phyloP scores from a whole-genome alignment of 2,888 invertebrate genomes.

The Aleiodes alternator region DNA sequence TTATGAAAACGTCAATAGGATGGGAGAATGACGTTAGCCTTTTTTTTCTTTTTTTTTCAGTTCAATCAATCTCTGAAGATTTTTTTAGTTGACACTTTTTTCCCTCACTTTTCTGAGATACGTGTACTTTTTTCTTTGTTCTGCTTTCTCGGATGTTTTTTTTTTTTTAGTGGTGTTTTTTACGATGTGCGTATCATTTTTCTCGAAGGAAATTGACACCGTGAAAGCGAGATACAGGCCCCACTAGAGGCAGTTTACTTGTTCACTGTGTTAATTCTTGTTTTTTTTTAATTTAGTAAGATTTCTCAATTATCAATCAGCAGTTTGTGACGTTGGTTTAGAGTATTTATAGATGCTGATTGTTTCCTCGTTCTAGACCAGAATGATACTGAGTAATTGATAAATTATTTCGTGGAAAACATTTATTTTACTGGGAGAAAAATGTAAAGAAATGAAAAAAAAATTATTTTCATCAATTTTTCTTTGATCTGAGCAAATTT shows the following conservation, averaged over 20 bases:
- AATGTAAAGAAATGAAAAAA: no score
- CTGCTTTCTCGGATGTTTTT: slow-evolving; percentile 21
- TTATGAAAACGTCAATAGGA: neutral
- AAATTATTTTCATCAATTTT: no score
- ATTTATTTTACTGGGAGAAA: no score
- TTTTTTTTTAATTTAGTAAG: neutral
- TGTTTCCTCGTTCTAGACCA: no score
- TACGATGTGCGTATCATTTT: neutral
- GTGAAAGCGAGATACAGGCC: neutral
- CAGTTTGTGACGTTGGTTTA: no score
- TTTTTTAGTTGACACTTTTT: neutral
- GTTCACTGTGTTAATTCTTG: neutral
- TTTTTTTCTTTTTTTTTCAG: slow-evolving; percentile 57
- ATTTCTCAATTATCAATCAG: no score
- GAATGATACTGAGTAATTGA: no score
- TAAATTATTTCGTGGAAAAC: no score
- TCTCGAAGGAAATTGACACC: slow-evolving; percentile 13
- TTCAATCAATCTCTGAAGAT: slow-evolving; percentile 3
- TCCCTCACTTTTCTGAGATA: neutral
- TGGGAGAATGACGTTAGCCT: slow-evolving; percentile 56
- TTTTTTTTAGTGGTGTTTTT: slow-evolving; percentile 19
- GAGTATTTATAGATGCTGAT: no score
- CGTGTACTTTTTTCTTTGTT: neutral
- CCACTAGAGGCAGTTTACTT: neutral
- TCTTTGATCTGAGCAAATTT: no score